phyloP scores from a whole-genome alignment of 1,140 invertebrate species.

The Maniola jurtina region DNA sequence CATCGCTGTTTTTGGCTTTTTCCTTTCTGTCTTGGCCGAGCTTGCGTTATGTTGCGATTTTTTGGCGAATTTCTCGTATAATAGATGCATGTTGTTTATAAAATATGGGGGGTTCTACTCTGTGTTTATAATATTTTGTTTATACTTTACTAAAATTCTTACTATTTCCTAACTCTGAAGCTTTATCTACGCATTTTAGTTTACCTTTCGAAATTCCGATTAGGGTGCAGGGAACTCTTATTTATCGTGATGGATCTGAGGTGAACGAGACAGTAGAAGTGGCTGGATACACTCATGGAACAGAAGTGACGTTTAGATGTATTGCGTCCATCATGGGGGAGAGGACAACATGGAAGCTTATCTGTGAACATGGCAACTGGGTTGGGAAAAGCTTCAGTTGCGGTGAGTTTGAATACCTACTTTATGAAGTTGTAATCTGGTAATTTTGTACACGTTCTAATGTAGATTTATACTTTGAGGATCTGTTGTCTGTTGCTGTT shows the following conservation, averaged over 20 bases:
- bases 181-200: slow-evolving; percentile 19
- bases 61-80: slow-evolving; percentile 46
- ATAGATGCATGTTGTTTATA: slow-evolving; percentile 59
- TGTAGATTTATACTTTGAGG: no score
- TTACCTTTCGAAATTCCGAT: slow-evolving; percentile 32
- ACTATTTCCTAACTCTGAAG: slow-evolving; percentile 19
- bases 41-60: slow-evolving; percentile 69
- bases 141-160: slow-evolving; percentile 26
- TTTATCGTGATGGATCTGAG: slow-evolving; percentile 81
- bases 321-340: slow-evolving; percentile 88
- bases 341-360: slow-evolving; percentile 89
- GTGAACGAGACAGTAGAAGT: slow-evolving; percentile 61
- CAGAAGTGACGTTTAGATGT: slow-evolving; percentile 90
- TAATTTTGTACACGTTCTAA: no score
- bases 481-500: no score
- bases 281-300: slow-evolving; percentile 85
- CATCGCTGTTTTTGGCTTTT: slow-evolving; percentile 68
- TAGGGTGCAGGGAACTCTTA: slow-evolving; percentile 83
- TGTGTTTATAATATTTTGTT: slow-evolving; percentile 21
- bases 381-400: slow-evolving; percentile 87
- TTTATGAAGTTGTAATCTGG: no score
- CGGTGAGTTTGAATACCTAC: slow-evolving; percentile 50
- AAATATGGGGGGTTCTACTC: slow-evolving; percentile 25
- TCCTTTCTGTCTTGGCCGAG: slow-evolving; percentile 73
- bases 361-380: slow-evolving; percentile 91